phyloP scores from a whole-genome alignment of 2,797 vertebrate species.

The Scyliorhinus canicula region DNA sequence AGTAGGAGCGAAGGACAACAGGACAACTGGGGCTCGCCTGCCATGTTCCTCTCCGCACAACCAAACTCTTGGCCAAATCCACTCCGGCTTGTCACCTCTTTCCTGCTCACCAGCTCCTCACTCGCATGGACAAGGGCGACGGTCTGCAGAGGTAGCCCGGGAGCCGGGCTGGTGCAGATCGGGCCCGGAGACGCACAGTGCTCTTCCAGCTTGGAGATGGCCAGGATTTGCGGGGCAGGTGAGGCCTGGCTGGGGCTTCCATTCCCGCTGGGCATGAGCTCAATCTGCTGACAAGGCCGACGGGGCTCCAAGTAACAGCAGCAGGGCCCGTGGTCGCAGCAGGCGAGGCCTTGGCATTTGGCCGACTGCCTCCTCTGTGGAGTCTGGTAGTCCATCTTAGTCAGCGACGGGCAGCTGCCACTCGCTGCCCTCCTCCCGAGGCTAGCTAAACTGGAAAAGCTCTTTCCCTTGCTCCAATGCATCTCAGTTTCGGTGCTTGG shows the following conservation, averaged over 20 bases:
- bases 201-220: background rate
- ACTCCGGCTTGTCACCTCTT: constrained; percentile 48
- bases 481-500: background rate
- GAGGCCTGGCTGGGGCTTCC: background rate
- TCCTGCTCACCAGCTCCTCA: constrained; percentile 44
- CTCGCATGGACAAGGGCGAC: constrained; percentile 51
- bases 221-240: background rate
- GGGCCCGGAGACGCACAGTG: constrained; percentile 47
- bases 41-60: constrained; percentile 55
- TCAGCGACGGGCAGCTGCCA: background rate
- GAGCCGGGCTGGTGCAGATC: constrained; percentile 71
- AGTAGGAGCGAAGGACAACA: constrained; percentile 78
- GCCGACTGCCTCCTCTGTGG: background rate
- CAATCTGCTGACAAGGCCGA: background rate
- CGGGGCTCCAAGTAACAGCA: background rate
- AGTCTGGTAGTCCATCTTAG: background rate
- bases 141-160: constrained; percentile 66
- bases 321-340: background rate
- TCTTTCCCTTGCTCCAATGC: background rate
- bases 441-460: background rate
- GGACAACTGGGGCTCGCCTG: constrained; percentile 67
- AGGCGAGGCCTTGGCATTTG: background rate
- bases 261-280: background rate
- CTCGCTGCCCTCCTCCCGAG: background rate
- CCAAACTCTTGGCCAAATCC: constrained; percentile 49